These are phyloP conservation scores for Aradus depressus DNA, from an alignment of 2,888 invertebrate genomes.

Conservation along the genomic window DNA sequence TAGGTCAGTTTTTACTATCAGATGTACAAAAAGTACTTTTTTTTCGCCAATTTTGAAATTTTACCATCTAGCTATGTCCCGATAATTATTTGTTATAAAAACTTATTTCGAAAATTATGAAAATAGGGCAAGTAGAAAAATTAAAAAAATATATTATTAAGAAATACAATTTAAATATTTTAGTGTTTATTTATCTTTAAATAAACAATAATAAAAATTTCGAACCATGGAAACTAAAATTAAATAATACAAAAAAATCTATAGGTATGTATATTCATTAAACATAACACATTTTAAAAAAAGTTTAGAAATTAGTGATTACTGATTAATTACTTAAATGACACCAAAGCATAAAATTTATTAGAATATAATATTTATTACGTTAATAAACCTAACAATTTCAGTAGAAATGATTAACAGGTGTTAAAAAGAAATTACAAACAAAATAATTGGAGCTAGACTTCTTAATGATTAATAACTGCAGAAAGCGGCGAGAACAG, in stretches of 20 bases:
- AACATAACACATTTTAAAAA: too few species aligned
- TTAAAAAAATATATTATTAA: not conserved
- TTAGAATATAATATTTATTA: too few species aligned
- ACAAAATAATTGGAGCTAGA: conserved; percentile 21
- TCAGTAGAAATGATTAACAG: too few species aligned
- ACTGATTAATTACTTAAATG: not conserved
- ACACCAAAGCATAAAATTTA: not conserved
- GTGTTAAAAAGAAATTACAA: too few species aligned
- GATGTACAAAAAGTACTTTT: too few species aligned
- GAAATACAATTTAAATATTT: not conserved
- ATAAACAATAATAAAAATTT: not conserved
- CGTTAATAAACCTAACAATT: conserved; percentile 13
- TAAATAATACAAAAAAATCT: not conserved
- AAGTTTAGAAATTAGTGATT: not conserved
- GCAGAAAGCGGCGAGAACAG: conserved; percentile 24
- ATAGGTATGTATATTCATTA: too few species aligned
- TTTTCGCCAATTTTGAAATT: too few species aligned
- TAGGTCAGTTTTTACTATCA: too few species aligned
- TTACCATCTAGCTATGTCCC: too few species aligned
- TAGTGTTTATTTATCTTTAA: not conserved
- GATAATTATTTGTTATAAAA: too few species aligned
- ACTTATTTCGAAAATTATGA: not conserved
- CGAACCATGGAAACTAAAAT: conserved; percentile 3
- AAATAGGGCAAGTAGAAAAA: not conserved
- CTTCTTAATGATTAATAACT: conserved; percentile 17